Base-by-base conservation (phyloP, 2,113 vertebrate genomes). In the Trichechus manatus region DNA sequence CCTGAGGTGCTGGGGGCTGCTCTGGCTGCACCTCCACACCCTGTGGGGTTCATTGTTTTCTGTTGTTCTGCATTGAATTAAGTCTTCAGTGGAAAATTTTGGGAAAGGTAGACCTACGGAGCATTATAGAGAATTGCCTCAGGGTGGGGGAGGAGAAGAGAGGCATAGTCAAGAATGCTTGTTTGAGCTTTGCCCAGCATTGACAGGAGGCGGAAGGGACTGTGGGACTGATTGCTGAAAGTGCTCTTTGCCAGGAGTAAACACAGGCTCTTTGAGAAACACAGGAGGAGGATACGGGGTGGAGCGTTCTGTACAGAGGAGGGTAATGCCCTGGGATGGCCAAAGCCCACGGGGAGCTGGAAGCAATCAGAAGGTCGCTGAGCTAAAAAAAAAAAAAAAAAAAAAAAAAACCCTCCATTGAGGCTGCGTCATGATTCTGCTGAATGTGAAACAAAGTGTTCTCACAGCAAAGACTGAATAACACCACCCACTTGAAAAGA, bases 231-330 rank as follows among this genome's bases (percentile, higher is more conserved):
- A 17, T 22, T 31, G 9, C 47, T 64, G 23, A 64, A 33, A 78
- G 22, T 2, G 0, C 81, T 15, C 2, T 36, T 31, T 31, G 39
- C 31, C 14, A 11, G 64, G 7, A 47, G 4, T 10, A 9, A 1
- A 5, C 13, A 23, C 1, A 0, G 20, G 9, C 68, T 90, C 2
- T 1, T 3, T 14, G n/a, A 6, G 22, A 75, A 31, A 56, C 13
- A 27, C 3, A 0, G 81, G 61, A 31, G 53, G 20, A 31, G 33
- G 44, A 9, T 25, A 17, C 14, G n/a, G 6, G 23, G 56, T 42
- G 0, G 64, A 53, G 47, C 36, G 33, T 6, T 53, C 9, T 11
- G 36, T 17, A 47, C 8, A 20, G 1, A 29, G 83, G 33, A 47
- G 36, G 63, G 23, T 50, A 53, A 29, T 13, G 4, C 47, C 59